Conservation (phyloP, 2,888 invertebrate species). For the Pinctada fucata region DNA sequence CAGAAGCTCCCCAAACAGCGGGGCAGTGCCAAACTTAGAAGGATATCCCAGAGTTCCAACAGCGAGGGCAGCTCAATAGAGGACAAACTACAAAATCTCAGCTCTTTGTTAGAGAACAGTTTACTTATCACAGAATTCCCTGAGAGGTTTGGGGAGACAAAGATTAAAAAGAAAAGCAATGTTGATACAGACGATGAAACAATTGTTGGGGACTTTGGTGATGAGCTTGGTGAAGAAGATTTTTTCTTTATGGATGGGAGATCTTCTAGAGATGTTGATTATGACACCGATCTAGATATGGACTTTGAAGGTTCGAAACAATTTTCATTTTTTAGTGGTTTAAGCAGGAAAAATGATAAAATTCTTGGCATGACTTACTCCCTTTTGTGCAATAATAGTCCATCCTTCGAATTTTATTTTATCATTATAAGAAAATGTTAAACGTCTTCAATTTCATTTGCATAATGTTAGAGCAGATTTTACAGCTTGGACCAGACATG, state of each 20-base stretch:
- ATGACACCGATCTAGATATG: conserved; percentile 67
- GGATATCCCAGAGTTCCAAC: conserved; percentile 5
- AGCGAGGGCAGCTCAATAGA: conserved; percentile 30
- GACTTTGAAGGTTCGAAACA: conserved; percentile 59
- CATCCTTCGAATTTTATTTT: too few relatives aligned
- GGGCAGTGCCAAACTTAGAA: conserved; percentile 49
- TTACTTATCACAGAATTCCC: conserved; percentile 39
- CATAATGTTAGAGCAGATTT: too few relatives aligned
- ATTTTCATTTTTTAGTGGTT: too few relatives aligned
- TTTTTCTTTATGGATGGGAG: conserved; percentile 42
- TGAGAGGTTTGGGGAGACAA: conserved; percentile 11
- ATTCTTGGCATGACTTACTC: too few relatives aligned
- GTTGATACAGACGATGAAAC: conserved; percentile 21
- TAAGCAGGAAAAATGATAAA: too few relatives aligned
- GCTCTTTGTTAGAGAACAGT: conserved; percentile 31
- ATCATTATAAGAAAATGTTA: too few relatives aligned
- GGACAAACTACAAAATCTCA: conserved; percentile 36
- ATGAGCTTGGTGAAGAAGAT: conserved; percentile 40
- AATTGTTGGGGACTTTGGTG: conserved; percentile 24
- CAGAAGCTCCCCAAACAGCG: conserved; percentile 42
- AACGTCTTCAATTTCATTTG: too few relatives aligned
- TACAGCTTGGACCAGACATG: too few relatives aligned
- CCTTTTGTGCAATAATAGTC: too few relatives aligned
- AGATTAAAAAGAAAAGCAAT: not conserved
- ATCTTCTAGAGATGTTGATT: conserved; percentile 56